These are phyloP conservation scores for Synodontis membranacea DNA, from an alignment of 2,113 vertebrate species.

Conservation along the genomic window DNA sequence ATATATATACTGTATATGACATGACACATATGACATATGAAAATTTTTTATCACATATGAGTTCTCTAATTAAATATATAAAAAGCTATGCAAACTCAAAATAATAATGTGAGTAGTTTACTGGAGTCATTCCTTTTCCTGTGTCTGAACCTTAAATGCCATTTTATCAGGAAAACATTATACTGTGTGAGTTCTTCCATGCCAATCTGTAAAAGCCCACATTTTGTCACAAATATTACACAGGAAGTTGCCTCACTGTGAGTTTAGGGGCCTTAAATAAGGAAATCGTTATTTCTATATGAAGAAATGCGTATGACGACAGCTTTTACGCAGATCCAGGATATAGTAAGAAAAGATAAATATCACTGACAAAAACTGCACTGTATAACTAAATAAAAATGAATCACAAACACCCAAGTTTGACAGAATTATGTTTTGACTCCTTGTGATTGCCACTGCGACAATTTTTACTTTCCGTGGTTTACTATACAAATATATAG, in stretches of 20 bases:
- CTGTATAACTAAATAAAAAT: not conserved
- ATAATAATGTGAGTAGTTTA: not conserved
- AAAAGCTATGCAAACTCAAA: not conserved
- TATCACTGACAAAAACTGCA: not conserved
- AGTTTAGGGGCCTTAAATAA: not conserved
- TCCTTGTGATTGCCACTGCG: not conserved
- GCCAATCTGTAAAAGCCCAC: not conserved
- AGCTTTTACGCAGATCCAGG: not conserved
- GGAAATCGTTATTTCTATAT: not conserved
- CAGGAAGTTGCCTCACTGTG: not conserved
- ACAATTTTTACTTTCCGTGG: not conserved
- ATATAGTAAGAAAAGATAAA: not conserved
- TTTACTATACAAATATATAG: not conserved
- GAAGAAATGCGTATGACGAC: not conserved
- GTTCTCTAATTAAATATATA: not conserved
- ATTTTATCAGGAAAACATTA: not conserved
- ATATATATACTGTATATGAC: too few species aligned
- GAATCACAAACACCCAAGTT: not conserved
- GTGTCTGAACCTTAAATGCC: not conserved
- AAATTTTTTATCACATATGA: not conserved
- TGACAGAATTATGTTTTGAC: not conserved
- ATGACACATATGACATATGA: too few species aligned
- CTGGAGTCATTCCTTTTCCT: not conserved
- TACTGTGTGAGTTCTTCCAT: not conserved
- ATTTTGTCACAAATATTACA: not conserved